These are phyloP conservation scores for Hassar affinis DNA, from an alignment of 2,113 vertebrate genomes.

Conservation along the genomic window DNA sequence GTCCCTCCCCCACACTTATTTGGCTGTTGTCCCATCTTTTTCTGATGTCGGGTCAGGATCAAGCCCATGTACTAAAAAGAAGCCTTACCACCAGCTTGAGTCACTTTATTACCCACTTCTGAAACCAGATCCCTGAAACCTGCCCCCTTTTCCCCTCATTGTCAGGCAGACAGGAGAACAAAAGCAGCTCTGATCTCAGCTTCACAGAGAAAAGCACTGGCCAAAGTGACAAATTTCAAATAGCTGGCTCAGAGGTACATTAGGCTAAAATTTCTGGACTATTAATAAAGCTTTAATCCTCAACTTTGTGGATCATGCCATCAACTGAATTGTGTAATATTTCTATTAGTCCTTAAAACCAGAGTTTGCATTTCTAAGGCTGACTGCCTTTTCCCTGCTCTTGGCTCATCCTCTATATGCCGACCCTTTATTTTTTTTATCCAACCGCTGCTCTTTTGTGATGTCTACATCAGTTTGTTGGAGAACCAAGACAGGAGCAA, in stretches of 20 bases:
- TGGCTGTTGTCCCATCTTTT: slow-evolving; percentile 30
- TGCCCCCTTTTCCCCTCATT: slow-evolving; percentile 9
- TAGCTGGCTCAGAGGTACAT: slow-evolving; percentile 13
- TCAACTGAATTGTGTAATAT: background rate
- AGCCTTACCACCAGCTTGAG: slow-evolving; percentile 32
- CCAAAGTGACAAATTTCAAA: slow-evolving; percentile 40
- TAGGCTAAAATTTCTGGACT: background rate
- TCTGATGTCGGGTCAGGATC: slow-evolving; percentile 31
- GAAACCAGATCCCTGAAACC: slow-evolving; percentile 42
- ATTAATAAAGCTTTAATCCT: background rate
- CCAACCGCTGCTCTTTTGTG: background rate
- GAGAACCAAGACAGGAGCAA: slow-evolving; percentile 10
- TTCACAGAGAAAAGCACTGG: slow-evolving; percentile 33
- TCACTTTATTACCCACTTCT: slow-evolving; percentile 45
- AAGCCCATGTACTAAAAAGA: slow-evolving; percentile 40
- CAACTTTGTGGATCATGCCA: background rate
- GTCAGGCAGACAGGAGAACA: slow-evolving; percentile 30
- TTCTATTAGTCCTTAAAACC: background rate
- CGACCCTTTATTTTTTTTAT: background rate
- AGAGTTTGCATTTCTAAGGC: background rate
- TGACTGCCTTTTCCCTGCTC: background rate
- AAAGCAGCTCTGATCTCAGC: slow-evolving; percentile 45
- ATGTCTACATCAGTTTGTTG: background rate
- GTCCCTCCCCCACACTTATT: background rate
- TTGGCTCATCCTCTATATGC: background rate